phyloP scores from a whole-genome alignment of 2,797 vertebrate species.

The Brachyrhaphis roseni region DNA sequence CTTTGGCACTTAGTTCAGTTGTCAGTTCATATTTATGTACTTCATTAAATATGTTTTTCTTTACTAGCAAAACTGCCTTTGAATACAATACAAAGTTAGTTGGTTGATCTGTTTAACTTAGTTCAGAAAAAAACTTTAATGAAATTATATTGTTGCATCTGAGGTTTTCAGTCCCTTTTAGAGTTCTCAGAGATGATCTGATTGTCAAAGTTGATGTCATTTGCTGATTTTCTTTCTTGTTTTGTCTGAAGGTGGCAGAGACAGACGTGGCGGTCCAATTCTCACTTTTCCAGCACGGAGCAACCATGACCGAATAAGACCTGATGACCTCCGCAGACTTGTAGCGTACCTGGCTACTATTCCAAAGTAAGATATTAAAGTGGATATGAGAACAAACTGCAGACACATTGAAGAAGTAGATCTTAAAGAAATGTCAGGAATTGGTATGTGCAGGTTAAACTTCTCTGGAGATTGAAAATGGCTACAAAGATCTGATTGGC shows the following conservation, averaged over 20 bases:
- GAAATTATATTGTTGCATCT: background rate
- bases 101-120: background rate
- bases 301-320: constrained; percentile 98
- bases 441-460: background rate
- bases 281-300: constrained; percentile 96
- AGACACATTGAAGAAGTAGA: background rate
- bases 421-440: background rate
- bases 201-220: background rate
- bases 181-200: background rate
- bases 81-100: background rate
- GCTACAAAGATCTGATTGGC: background rate
- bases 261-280: constrained; percentile 95
- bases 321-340: constrained; percentile 93
- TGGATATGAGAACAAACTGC: background rate
- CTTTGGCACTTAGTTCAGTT: background rate
- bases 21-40: background rate
- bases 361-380: constrained; percentile 84
- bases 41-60: background rate
- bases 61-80: background rate
- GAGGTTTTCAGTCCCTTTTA: background rate
- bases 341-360: constrained; percentile 95
- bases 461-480: background rate
- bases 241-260: constrained; percentile 88
- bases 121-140: background rate
- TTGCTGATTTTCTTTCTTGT: background rate